phyloP scores from a whole-genome alignment of 1,140 invertebrate genomes.

The Drosophila bipectinata region DNA sequence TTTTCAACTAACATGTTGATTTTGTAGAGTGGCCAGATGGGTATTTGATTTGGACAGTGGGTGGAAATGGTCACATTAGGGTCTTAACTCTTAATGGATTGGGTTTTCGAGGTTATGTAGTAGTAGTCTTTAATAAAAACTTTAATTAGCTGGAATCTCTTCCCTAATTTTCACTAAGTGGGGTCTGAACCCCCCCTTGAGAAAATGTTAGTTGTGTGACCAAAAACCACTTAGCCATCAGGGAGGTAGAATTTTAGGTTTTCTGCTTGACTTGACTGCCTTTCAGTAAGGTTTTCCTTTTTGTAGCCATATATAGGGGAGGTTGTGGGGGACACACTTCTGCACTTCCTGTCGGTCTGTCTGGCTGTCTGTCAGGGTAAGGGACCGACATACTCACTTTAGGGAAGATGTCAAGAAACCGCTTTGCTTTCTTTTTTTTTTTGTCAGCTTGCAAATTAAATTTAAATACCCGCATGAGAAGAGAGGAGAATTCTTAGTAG shows the following conservation, averaged over 20 bases:
- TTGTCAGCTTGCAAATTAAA: constrained; percentile 76
- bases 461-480: constrained; percentile 69
- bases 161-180: constrained; percentile 35
- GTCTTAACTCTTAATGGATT: constrained; percentile 41
- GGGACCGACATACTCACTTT: constrained; percentile 19
- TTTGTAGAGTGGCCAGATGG: constrained; percentile 48
- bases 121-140: constrained; percentile 11
- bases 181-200: neutral
- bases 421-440: constrained; percentile 66
- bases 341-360: constrained; percentile 54
- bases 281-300: constrained; percentile 42
- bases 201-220: constrained; percentile 34
- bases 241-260: constrained; percentile 37
- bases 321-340: constrained; percentile 14
- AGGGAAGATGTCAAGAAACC: constrained; percentile 63
- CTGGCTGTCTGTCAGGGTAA: constrained; percentile 27
- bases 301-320: constrained; percentile 28
- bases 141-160: constrained; percentile 39
- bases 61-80: constrained; percentile 9
- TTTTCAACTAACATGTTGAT: constrained; percentile 27
- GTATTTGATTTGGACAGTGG: constrained; percentile 26
- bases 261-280: constrained; percentile 50
- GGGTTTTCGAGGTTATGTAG: neutral
- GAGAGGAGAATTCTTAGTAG: constrained; percentile 3
- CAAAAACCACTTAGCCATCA: constrained; percentile 48